These are phyloP conservation scores for Plumapathes pennacea DNA, from an alignment of 92 coral and sea anemone genomes.

Conservation along the genomic window DNA sequence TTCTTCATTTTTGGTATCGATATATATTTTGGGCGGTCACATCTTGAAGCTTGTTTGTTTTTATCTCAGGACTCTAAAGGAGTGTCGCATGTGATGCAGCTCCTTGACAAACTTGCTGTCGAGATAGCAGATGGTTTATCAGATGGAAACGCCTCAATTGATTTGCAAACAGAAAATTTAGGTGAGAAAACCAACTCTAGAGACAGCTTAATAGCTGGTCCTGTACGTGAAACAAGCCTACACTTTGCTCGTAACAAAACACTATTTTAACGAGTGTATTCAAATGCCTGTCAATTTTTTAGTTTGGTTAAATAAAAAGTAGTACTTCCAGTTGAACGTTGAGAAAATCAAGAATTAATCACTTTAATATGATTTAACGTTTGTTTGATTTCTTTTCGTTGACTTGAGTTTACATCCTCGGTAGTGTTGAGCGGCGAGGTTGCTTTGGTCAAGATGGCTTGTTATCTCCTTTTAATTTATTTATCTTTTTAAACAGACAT, in stretches of 20 bases:
- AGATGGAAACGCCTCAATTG: slow-evolving; percentile 15
- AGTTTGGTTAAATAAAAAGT: no score
- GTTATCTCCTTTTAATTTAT: neutral
- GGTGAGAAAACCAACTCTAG: slow-evolving; percentile 39
- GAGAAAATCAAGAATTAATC: neutral
- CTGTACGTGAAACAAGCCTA: no score
- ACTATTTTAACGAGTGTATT: no score
- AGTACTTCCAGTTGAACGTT: neutral
- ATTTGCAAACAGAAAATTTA: slow-evolving; percentile 26
- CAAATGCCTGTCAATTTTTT: no score
- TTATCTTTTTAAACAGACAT: slow-evolving; percentile 20
- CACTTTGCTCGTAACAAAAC: no score
- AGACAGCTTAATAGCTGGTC: no score
- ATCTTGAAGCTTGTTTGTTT: neutral
- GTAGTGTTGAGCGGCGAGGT: neutral
- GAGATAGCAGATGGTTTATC: slow-evolving; percentile 37
- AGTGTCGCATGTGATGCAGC: slow-evolving; percentile 69
- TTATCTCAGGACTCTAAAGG: slow-evolving; percentile 61
- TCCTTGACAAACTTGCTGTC: slow-evolving; percentile 52
- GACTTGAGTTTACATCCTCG: no score
- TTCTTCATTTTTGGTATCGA: neutral
- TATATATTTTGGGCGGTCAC: neutral
- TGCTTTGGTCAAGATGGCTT: neutral
- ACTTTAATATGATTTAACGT: neutral
- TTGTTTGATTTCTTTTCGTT: neutral